Percentiles rank a stretch among this genome's conserved stretches.
Conservation (phyloP, 2,797 vertebrate species). For the Argya squamiceps region DNA sequence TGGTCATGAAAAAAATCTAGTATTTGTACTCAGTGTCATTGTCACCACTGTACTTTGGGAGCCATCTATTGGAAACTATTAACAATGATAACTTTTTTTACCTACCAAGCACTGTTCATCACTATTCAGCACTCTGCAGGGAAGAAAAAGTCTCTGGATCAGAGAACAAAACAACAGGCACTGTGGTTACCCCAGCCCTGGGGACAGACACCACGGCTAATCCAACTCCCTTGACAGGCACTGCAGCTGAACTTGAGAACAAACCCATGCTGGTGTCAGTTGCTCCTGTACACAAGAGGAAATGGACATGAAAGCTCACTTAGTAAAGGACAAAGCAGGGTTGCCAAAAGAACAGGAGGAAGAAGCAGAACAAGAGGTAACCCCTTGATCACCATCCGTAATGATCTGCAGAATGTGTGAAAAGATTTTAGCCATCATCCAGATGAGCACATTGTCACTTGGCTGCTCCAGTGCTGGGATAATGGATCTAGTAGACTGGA, state of each 20-base stretch:
- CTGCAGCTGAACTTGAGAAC: background rate
- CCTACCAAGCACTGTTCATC: background rate
- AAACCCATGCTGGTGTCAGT: background rate
- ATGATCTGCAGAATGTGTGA: background rate
- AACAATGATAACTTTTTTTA: background rate
- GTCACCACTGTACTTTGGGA: background rate
- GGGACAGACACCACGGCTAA: background rate
- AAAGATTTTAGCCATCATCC: background rate
- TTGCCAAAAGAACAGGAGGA: background rate
- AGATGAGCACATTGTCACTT: background rate
- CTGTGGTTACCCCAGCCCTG: background rate
- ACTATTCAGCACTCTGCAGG: background rate
- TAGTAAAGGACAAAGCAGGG: background rate
- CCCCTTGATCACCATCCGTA: background rate
- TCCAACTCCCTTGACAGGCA: background rate
- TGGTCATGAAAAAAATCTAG: background rate
- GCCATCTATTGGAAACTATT: background rate
- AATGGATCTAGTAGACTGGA: background rate
- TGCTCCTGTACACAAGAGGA: background rate
- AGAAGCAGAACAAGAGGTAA: background rate
- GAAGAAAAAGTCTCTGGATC: background rate
- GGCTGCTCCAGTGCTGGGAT: background rate
- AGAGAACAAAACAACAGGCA: background rate
- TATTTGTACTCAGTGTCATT: background rate
- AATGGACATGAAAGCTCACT: background rate